Percentiles rank a stretch among this genome's conserved stretches.
Evolutionary conservation across 2,113 vertebrate genomes (phyloP).

Genomic region (Xyliphius kryptos): DNA sequence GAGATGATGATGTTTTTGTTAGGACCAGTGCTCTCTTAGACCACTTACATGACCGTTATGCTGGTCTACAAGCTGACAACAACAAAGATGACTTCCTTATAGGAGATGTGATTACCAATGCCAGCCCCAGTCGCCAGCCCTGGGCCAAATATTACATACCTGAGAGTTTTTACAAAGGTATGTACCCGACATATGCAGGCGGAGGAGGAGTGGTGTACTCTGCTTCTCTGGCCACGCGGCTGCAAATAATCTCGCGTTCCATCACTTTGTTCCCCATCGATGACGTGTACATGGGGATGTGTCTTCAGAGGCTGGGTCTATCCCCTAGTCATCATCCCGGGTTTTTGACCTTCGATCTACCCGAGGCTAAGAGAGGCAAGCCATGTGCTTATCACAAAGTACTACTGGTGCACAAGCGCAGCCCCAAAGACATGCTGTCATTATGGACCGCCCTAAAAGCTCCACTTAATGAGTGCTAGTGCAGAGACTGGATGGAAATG

Average conservation of each 20-base stretch:
- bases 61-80: no score
- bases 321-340: conserved; percentile 58
- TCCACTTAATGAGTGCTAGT: conserved; percentile 33
- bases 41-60: conserved; percentile 56
- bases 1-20: conserved; percentile 72
- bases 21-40: conserved; percentile 60
- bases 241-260: conserved; percentile 52
- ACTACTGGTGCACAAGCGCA: conserved; percentile 65
- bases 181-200: conserved; percentile 67
- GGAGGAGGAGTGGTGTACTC: conserved; percentile 72
- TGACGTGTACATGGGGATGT: conserved; percentile 68
- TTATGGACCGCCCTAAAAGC: conserved; percentile 59
- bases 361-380: conserved; percentile 44
- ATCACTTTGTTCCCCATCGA: conserved; percentile 72
- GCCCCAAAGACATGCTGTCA: conserved; percentile 62
- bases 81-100: conserved; percentile 60
- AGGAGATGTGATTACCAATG: conserved; percentile 66
- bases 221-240: conserved; percentile 52
- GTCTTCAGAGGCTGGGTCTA: conserved; percentile 60
- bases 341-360: conserved; percentile 69
- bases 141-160: conserved; percentile 70
- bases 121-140: conserved; percentile 60
- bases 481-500: neutral
- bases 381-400: conserved; percentile 63
- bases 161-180: conserved; percentile 63